Percentiles rank a stretch among this genome's conserved stretches.
phyloP scores from a whole-genome alignment of 2,888 invertebrate genomes.

The Yponomeuta evonymella region DNA sequence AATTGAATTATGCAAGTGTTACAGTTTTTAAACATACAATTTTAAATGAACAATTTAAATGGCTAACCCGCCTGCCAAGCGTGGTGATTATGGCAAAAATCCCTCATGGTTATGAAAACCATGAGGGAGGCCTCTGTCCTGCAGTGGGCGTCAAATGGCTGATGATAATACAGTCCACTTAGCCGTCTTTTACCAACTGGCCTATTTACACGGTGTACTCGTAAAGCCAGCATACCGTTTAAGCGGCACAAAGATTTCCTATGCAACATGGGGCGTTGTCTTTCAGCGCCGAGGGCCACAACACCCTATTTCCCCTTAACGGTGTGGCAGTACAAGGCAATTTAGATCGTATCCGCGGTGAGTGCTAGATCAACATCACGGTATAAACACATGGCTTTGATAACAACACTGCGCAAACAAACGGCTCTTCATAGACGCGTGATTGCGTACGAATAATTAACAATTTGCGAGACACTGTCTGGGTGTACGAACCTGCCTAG shows the following conservation, averaged over 20 bases:
- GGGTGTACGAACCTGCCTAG: background rate
- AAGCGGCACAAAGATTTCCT: background rate
- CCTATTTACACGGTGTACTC: background rate
- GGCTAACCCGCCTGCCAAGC: too few species aligned
- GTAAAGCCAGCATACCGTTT: background rate
- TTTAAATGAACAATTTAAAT: too few species aligned
- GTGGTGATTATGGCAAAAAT: too few species aligned
- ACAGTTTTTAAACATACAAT: too few species aligned
- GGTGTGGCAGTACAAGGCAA: slow-evolving; percentile 30
- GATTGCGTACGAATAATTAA: slow-evolving; percentile 34
- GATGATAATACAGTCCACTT: too few species aligned
- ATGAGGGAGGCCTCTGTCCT: too few species aligned
- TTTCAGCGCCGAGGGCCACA: slow-evolving; percentile 24
- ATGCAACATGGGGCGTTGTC: background rate
- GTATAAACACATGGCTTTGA: slow-evolving; percentile 23
- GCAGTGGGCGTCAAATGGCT: too few species aligned
- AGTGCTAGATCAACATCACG: slow-evolving; percentile 29
- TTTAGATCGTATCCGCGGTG: slow-evolving; percentile 32
- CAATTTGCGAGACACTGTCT: slow-evolving; percentile 21
- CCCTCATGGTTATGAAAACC: too few species aligned
- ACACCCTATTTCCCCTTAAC: slow-evolving; percentile 23
- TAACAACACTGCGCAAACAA: slow-evolving; percentile 31
- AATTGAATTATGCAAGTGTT: too few species aligned
- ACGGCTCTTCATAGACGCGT: slow-evolving; percentile 27
- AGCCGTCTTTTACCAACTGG: too few species aligned